Evolutionary conservation across 2,888 invertebrate species (phyloP).

Genomic region (Tachina lurida): DNA sequence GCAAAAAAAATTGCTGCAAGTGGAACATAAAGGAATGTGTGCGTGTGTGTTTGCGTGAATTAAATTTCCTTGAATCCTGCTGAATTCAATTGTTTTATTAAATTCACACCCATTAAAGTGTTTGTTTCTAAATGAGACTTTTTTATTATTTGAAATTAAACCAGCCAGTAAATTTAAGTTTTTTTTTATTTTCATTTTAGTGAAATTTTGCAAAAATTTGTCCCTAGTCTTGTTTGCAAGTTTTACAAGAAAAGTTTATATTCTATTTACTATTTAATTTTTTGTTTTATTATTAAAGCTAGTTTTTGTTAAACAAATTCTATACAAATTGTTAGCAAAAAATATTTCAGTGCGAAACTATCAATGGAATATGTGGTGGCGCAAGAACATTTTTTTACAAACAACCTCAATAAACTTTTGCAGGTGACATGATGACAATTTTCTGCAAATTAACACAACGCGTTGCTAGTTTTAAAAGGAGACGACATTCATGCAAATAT

Average conservation of each 20-base stretch:
- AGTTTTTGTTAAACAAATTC: constrained; percentile 35
- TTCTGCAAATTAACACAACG: constrained; percentile 25
- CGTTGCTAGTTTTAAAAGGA: neutral
- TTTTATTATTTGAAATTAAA: neutral
- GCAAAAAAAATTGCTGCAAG: neutral
- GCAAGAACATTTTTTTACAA: constrained; percentile 32
- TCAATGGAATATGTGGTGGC: constrained; percentile 10
- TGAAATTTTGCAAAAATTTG: neutral
- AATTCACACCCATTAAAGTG: neutral
- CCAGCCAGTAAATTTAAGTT: neutral
- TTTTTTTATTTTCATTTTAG: neutral
- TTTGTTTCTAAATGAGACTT: neutral
- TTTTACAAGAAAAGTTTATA: too few species aligned
- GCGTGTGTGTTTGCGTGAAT: too few species aligned
- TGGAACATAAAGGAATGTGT: neutral
- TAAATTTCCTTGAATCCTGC: constrained; percentile 20
- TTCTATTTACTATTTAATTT: neutral
- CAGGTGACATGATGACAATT: constrained; percentile 54
- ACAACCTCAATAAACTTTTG: constrained; percentile 40
- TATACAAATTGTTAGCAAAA: constrained; percentile 47
- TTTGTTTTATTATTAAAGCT: neutral
- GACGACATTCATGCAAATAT: neutral
- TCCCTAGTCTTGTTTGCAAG: too few species aligned
- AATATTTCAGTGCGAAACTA: constrained; percentile 19
- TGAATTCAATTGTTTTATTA: constrained; percentile 26